Conservation (phyloP, 2,113 vertebrate genomes). For the Heterotilapia buettikoferi region DNA sequence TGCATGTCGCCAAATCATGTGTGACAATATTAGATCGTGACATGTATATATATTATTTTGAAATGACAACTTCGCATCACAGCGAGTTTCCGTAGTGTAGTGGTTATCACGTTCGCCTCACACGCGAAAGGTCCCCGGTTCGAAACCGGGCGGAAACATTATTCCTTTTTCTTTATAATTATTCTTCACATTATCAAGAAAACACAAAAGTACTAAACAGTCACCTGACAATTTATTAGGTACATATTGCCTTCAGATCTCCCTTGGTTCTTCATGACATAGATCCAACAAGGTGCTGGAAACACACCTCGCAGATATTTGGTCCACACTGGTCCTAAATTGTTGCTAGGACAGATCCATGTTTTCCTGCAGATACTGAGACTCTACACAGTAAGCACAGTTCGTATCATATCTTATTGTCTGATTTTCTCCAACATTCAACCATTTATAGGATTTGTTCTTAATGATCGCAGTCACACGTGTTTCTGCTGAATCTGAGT, state of each 20-base stretch:
- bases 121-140: neutral
- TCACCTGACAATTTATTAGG: neutral
- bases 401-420: neutral
- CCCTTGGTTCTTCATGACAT: neutral
- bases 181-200: neutral
- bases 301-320: neutral
- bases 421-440: neutral
- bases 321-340: neutral
- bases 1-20: fast-evolving
- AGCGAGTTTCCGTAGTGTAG: neutral
- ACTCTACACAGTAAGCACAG: neutral
- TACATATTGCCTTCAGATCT: neutral
- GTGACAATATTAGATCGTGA: neutral
- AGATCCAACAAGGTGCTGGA: neutral
- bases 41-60: fast-evolving
- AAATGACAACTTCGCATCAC: fast-evolving
- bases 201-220: neutral
- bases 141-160: neutral
- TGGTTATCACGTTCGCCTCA: neutral
- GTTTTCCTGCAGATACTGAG: neutral
- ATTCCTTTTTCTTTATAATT: fast-evolving
- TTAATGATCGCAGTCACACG: neutral
- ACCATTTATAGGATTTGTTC: neutral
- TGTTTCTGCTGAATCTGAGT: neutral
- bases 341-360: neutral